A percentile compares a stretch with the other conserved stretches of the same genome.
Evolutionary conservation across 2,113 vertebrate genomes (phyloP).

Genomic region (Stomatorhinus ivindoensis): DNA sequence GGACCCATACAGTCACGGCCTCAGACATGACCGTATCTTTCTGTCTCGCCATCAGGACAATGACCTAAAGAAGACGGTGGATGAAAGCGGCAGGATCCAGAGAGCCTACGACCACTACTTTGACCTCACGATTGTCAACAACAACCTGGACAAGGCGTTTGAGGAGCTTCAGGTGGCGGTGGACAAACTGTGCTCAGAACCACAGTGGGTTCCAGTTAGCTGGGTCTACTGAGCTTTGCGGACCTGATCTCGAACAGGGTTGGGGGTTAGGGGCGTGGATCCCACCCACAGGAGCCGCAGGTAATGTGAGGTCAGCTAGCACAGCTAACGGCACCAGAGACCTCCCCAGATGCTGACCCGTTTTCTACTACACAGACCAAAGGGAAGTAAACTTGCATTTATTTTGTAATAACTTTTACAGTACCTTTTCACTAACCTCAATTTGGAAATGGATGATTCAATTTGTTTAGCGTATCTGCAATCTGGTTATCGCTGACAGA

Average conservation of each 20-base stretch:
- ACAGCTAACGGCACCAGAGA: conserved; percentile 42
- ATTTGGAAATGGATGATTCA: conserved; percentile 36
- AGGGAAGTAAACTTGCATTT: conserved; percentile 95
- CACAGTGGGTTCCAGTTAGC: conserved; percentile 95
- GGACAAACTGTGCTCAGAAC: conserved; percentile 75
- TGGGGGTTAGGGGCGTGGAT: background rate
- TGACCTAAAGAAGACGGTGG: conserved; percentile 94
- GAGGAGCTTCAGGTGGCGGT: conserved; percentile 83
- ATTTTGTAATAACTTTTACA: conserved; percentile 80
- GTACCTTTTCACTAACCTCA: conserved; percentile 73
- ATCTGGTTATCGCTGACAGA: conserved; percentile 44
- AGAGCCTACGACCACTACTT: conserved; percentile 95
- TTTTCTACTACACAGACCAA: conserved; percentile 72
- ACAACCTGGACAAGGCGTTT: conserved; percentile 97
- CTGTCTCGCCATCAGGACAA: conserved; percentile 67
- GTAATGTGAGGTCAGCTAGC: background rate
- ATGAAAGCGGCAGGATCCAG: conserved; percentile 88
- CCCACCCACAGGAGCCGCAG: background rate
- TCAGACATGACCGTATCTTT: background rate
- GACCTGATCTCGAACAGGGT: background rate
- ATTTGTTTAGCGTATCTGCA: conserved; percentile 48
- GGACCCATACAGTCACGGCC: background rate
- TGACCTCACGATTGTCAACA: conserved; percentile 87
- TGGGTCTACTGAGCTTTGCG: conserved; percentile 83
- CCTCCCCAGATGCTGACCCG: conserved; percentile 68